A percentile compares a stretch with the other conserved stretches of the same genome.
Conservation (phyloP, 2,113 vertebrate species). For the Colistium nudipinnis region DNA sequence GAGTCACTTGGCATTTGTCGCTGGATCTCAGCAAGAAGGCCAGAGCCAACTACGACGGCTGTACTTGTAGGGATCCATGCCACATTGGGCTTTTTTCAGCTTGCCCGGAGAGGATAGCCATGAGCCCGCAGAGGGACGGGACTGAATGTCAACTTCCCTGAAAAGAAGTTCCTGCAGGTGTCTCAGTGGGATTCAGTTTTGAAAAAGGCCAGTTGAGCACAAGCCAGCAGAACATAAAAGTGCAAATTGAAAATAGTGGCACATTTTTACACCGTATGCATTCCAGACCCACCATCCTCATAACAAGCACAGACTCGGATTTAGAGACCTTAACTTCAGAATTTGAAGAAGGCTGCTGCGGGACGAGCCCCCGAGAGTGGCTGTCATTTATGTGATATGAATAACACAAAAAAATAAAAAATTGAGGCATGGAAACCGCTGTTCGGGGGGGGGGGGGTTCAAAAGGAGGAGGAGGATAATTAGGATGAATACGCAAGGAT, state of each 20-base stretch:
- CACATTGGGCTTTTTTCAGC: conserved; percentile 48
- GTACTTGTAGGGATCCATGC: conserved; percentile 51
- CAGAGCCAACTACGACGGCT: conserved; percentile 42
- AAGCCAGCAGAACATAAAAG: conserved; percentile 43
- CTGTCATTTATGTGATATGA: conserved; percentile 45
- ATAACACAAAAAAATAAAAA: conserved; percentile 44
- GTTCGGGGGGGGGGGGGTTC: conserved; percentile 35
- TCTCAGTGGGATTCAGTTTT: conserved; percentile 49
- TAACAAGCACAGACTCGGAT: conserved; percentile 6
- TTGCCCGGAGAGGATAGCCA: conserved; percentile 54
- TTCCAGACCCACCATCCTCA: not conserved
- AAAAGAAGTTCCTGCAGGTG: conserved; percentile 50
- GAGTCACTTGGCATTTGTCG: conserved; percentile 52
- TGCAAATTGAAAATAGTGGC: conserved; percentile 32
- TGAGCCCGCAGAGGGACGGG: conserved; percentile 49
- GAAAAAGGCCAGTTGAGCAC: conserved; percentile 39
- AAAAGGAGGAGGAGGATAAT: conserved; percentile 27
- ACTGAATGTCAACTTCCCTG: conserved; percentile 58
- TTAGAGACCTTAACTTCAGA: conserved; percentile 40
- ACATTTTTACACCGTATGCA: conserved; percentile 31
- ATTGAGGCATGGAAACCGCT: conserved; percentile 42
- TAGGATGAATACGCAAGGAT: conserved; percentile 28
- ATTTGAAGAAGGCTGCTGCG: conserved; percentile 38
- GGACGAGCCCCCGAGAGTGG: conserved; percentile 42
- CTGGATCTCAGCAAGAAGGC: conserved; percentile 54